phyloP scores from a whole-genome alignment of 2,888 invertebrate genomes.

The Cheilosia pagana region DNA sequence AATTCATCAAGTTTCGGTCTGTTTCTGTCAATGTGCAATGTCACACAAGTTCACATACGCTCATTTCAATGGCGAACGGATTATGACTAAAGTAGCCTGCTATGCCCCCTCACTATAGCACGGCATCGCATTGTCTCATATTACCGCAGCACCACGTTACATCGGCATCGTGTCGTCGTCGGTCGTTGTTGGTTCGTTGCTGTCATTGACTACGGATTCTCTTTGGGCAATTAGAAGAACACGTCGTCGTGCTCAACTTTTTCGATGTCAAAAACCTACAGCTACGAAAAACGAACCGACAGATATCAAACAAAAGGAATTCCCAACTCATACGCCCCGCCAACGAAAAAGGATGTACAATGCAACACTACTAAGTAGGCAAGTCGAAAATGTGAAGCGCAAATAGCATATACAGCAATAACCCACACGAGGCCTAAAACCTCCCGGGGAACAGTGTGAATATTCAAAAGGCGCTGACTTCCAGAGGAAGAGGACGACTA shows the following conservation, averaged over 20 bases:
- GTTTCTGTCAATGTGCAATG: conserved; percentile 63
- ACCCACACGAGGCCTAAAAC: conserved; percentile 46
- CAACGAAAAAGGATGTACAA: conserved; percentile 23
- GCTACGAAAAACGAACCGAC: conserved; percentile 54
- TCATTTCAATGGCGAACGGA: conserved; percentile 42
- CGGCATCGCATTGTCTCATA: conserved; percentile 52
- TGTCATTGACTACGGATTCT: conserved; percentile 46
- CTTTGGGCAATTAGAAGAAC: conserved; percentile 64
- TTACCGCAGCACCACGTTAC: conserved; percentile 30
- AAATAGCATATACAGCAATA: conserved; percentile 42
- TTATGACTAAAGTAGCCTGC: conserved; percentile 54
- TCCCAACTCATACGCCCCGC: conserved; percentile 20
- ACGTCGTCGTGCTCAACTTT: conserved; percentile 47
- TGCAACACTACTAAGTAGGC: conserved; percentile 48
- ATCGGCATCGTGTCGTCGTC: conserved; percentile 14
- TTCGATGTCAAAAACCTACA: conserved; percentile 64
- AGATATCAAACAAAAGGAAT: conserved; percentile 64
- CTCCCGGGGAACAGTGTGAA: conserved; percentile 43
- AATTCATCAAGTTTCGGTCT: conserved; percentile 83
- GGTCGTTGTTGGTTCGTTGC: conserved; percentile 9
- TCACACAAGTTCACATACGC: conserved; percentile 34
- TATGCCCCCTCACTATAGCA: not conserved
- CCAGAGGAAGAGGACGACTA: conserved; percentile 6
- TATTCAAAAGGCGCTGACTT: conserved; percentile 38
- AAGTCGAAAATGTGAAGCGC: conserved; percentile 44